Evolutionary conservation across 2,888 invertebrate genomes (phyloP).

Genomic region (Didymodactylos carnosus): DNA sequence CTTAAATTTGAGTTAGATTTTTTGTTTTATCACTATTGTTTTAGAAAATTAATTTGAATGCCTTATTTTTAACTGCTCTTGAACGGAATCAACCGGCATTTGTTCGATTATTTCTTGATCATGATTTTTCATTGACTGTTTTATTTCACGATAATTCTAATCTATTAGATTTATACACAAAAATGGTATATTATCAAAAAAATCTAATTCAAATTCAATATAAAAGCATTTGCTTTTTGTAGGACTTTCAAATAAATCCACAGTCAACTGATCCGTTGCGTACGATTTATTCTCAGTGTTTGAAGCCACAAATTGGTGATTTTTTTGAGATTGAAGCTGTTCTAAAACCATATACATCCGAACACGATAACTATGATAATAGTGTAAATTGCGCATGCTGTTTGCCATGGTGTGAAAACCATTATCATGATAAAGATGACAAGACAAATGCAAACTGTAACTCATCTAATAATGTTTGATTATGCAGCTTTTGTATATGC

Average conservation of each 20-base stretch:
- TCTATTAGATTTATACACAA: not conserved
- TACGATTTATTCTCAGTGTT: not conserved
- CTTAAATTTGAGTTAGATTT: no score
- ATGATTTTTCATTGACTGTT: conserved; percentile 28
- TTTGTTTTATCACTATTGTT: not conserved
- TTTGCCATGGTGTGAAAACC: no score
- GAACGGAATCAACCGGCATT: conserved; percentile 28
- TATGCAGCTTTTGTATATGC: not conserved
- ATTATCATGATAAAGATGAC: no score
- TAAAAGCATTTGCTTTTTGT: not conserved
- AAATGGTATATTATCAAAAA: no score
- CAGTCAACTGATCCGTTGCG: not conserved
- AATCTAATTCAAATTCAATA: no score
- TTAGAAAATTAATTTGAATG: conserved; percentile 20
- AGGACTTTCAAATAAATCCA: not conserved
- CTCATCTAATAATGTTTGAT: no score
- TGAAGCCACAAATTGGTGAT: not conserved
- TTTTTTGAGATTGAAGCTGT: not conserved
- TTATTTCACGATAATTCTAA: conserved; percentile 19
- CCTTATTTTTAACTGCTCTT: conserved; percentile 29
- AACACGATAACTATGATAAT: no score
- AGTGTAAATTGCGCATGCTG: no score
- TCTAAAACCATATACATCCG: not conserved
- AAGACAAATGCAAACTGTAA: no score
- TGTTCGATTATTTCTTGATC: conserved; percentile 30